Percentiles rank a stretch among this genome's conserved stretches.
Evolutionary conservation across 1,140 invertebrate genomes (phyloP).

Genomic region (Drosophila seguyi): DNA sequence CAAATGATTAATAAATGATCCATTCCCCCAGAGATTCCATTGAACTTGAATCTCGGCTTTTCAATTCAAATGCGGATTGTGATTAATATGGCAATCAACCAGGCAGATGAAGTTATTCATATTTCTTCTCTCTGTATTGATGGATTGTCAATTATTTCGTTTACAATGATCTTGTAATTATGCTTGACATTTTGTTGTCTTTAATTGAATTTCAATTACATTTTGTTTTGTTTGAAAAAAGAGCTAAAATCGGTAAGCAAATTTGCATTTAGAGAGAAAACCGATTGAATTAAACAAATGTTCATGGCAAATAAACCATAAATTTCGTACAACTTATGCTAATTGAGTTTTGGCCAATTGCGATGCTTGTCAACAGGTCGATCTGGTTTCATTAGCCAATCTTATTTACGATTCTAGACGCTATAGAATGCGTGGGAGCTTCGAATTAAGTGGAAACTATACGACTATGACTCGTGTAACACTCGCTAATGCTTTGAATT

Average conservation of each 20-base stretch:
- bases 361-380: constrained; percentile 60
- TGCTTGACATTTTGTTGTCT: constrained; percentile 47
- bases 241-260: neutral
- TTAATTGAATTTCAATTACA: constrained; percentile 39
- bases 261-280: constrained; percentile 57
- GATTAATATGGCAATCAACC: constrained; percentile 48
- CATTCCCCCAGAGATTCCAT: constrained; percentile 40
- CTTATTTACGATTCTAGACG: constrained; percentile 48
- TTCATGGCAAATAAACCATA: constrained; percentile 68
- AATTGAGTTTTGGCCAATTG: constrained; percentile 56
- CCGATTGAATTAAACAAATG: constrained; percentile 57
- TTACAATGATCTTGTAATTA: constrained; percentile 53
- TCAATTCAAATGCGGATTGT: constrained; percentile 40
- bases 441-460: neutral
- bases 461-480: neutral
- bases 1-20: constrained; percentile 40
- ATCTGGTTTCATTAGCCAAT: constrained; percentile 55
- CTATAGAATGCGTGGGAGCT: constrained; percentile 43
- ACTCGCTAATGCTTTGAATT: constrained; percentile 28
- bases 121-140: constrained; percentile 24
- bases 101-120: constrained; percentile 58
- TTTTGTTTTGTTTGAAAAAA: neutral
- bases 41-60: constrained; percentile 55
- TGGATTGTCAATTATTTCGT: constrained; percentile 41
- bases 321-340: constrained; percentile 63